phyloP scores from a whole-genome alignment of 1,140 invertebrate genomes.

The Radopholus similis region DNA sequence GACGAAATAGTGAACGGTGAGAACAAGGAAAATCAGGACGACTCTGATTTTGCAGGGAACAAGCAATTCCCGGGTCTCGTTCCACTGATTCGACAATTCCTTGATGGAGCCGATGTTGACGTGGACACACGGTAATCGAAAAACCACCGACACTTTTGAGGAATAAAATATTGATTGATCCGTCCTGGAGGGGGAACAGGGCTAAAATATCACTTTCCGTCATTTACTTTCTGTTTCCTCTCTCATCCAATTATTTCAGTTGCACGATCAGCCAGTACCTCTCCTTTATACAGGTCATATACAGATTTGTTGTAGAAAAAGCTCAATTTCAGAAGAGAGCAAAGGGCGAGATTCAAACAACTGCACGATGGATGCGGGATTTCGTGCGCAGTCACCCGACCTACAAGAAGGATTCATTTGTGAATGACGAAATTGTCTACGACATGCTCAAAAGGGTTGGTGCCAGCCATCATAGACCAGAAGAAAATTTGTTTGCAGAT shows the following conservation, averaged over 20 bases:
- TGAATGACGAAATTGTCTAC: slow-evolving; percentile 84
- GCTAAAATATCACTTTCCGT: not conserved
- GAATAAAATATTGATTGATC: no score
- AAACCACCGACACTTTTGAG: no score
- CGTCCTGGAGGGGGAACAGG: no score
- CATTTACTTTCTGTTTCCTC: not conserved
- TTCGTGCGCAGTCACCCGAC: slow-evolving; percentile 79
- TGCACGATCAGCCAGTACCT: slow-evolving; percentile 95
- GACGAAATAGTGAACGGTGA: slow-evolving; percentile 97
- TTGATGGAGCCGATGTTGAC: slow-evolving; percentile 87
- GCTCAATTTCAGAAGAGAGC: slow-evolving; percentile 3
- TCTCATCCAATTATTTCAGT: slow-evolving; percentile 10
- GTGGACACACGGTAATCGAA: slow-evolving; percentile 76
- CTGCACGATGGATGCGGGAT: slow-evolving; percentile 19
- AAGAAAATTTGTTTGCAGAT: slow-evolving; percentile 44
- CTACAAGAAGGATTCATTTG: slow-evolving; percentile 83
- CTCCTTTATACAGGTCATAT: slow-evolving; percentile 81
- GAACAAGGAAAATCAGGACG: not conserved
- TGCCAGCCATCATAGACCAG: not conserved
- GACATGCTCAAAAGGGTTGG: slow-evolving; percentile 70
- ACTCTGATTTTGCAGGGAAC: slow-evolving; percentile 40
- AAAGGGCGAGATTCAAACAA: slow-evolving; percentile 29
- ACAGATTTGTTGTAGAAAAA: not conserved
- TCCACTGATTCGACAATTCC: slow-evolving; percentile 84
- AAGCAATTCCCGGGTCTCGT: slow-evolving; percentile 88